A percentile compares a stretch with the other conserved stretches of the same genome.
Evolutionary conservation across 2,888 invertebrate genomes (phyloP).

Genomic region (Stenodema calcarata): DNA sequence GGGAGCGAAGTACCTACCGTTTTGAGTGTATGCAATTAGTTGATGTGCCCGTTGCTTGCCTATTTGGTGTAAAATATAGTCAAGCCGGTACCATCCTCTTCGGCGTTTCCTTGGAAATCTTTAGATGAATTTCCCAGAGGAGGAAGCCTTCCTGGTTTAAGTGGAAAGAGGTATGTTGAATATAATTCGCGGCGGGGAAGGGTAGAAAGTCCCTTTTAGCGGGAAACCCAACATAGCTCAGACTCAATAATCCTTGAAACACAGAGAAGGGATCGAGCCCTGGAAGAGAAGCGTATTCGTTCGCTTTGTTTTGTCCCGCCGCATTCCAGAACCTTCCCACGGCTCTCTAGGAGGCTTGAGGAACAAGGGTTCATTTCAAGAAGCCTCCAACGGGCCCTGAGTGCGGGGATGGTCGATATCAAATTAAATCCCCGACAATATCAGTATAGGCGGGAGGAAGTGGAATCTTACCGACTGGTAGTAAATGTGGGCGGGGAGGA

Average conservation of each 20-base stretch:
- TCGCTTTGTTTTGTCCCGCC: slow-evolving; percentile 12
- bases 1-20: too few species aligned
- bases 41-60: too few species aligned
- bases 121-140: neutral
- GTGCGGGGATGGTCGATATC: neutral
- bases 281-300: neutral
- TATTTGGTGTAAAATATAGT: too few species aligned
- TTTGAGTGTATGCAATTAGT: too few species aligned
- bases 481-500: neutral
- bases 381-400: neutral
- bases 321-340: neutral
- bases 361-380: slow-evolving; percentile 13
- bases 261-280: neutral
- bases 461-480: neutral
- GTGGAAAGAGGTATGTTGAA: neutral
- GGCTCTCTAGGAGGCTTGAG: neutral
- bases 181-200: neutral
- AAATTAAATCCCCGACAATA: slow-evolving; percentile 19
- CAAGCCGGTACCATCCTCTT: too few species aligned
- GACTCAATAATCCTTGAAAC: slow-evolving; percentile 16
- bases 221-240: slow-evolving; percentile 6
- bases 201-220: neutral
- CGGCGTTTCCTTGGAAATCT: too few species aligned
- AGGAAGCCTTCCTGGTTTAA: neutral
- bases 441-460: neutral